A percentile compares a stretch with the other conserved stretches of the same genome.
Conservation (phyloP, 1,140 invertebrate genomes). For the Penaeus chinensis region DNA sequence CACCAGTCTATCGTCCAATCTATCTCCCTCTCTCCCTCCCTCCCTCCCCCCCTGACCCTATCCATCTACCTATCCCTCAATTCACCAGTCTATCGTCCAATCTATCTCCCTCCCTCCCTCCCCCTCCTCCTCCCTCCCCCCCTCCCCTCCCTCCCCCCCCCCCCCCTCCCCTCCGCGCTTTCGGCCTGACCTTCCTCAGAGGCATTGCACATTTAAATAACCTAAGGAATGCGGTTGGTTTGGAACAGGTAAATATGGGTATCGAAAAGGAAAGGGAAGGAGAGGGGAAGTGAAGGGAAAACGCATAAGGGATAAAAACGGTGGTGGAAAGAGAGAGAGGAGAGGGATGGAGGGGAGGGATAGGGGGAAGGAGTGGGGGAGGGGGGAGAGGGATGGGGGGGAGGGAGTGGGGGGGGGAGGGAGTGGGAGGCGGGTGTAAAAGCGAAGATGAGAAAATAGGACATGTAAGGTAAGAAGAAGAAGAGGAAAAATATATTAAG, state of each 20-base stretch:
- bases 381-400: neutral
- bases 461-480: too few relatives aligned
- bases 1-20: neutral
- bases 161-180: too few relatives aligned
- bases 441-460: neutral
- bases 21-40: neutral
- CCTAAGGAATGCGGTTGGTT: too few relatives aligned
- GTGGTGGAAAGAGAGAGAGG: constrained; percentile 19
- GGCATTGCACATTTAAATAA: too few relatives aligned
- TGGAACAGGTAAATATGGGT: neutral
- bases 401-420: neutral
- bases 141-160: too few relatives aligned
- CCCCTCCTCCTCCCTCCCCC: too few relatives aligned
- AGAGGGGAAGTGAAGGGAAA: neutral
- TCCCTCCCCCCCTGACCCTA: neutral
- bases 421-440: neutral
- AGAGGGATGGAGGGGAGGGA: neutral
- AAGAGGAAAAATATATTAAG: neutral
- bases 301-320: neutral
- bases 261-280: neutral
- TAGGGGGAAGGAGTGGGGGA: neutral
- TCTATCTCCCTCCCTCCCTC: too few relatives aligned
- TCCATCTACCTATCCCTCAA: too few relatives aligned
- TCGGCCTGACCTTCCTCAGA: too few relatives aligned
- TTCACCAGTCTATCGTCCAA: too few relatives aligned